A percentile compares a stretch with the other conserved stretches of the same genome.
phyloP scores from a whole-genome alignment of 2,888 invertebrate genomes.

The Gastracanthus pulcherrimus region DNA sequence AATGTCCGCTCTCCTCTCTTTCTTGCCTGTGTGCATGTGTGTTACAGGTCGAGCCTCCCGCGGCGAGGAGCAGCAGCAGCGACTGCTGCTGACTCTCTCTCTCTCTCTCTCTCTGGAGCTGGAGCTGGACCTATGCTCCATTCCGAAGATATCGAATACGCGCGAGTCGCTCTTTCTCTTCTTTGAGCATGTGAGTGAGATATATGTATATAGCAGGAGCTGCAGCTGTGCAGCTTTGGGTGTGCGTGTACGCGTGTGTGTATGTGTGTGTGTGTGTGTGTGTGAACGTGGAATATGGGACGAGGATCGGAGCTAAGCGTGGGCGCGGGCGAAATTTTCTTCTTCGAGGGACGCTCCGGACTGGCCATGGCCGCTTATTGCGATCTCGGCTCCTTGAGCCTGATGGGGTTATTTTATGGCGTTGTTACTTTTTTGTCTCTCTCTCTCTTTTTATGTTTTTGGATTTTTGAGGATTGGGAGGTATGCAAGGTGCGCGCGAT shows the following conservation, averaged over 20 bases:
- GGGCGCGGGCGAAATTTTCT: neutral
- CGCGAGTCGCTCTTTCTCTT: neutral
- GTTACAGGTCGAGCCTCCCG: slow-evolving; percentile 45
- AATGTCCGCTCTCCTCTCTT: slow-evolving; percentile 70
- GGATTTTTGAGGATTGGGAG: neutral
- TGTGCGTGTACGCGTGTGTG: neutral
- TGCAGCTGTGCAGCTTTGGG: neutral
- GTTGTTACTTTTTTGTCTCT: neutral
- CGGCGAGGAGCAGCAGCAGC: too few species aligned
- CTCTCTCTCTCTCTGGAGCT: neutral
- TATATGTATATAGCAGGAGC: neutral
- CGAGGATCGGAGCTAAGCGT: too few species aligned
- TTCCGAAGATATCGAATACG: slow-evolving; percentile 75
- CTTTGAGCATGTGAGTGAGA: neutral
- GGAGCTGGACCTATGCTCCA: slow-evolving; percentile 71
- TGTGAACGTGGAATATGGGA: neutral
- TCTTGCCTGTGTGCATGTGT: too few species aligned
- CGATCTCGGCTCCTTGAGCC: too few species aligned
- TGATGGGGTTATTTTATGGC: neutral
- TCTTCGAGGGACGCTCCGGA: too few species aligned
- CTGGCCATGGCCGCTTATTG: too few species aligned
- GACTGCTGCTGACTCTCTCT: too few species aligned
- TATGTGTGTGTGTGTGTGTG: neutral
- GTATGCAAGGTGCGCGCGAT: neutral
- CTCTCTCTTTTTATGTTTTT: neutral